These are phyloP conservation scores for Poeciliopsis turrubarensis DNA, from an alignment of 2,113 vertebrate genomes.

Conservation along the genomic window DNA sequence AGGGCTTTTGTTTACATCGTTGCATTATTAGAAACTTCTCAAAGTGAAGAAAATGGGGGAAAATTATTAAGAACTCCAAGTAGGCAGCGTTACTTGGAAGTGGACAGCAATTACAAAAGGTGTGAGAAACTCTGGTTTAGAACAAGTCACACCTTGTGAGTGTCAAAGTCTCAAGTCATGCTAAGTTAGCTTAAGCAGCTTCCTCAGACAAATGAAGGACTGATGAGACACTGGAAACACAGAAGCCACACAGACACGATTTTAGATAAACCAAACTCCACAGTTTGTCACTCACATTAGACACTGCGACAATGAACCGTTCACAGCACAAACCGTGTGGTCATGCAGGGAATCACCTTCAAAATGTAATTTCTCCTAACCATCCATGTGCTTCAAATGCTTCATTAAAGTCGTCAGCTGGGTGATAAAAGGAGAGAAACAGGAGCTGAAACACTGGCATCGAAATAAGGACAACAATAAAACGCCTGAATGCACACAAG, in stretches of 20 bases:
- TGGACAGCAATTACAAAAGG: background rate
- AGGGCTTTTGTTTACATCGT: background rate
- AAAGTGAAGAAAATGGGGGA: background rate
- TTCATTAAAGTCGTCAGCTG: conserved; percentile 84
- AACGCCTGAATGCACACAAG: conserved; percentile 25
- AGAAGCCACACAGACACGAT: conserved; percentile 19
- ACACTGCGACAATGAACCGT: conserved; percentile 24
- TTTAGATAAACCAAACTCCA: conserved; percentile 14
- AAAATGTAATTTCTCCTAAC: conserved; percentile 84
- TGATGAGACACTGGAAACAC: background rate
- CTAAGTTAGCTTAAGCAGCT: conserved; percentile 24
- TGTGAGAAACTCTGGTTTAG: background rate
- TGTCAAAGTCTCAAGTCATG: background rate
- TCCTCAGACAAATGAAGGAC: conserved; percentile 4
- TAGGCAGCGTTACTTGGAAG: background rate
- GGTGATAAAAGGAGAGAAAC: conserved; percentile 67
- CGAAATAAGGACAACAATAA: conserved; percentile 11
- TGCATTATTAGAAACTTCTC: background rate
- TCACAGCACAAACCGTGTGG: conserved; percentile 35
- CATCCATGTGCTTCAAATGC: conserved; percentile 84
- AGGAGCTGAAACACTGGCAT: conserved; percentile 41
- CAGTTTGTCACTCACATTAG: conserved; percentile 14
- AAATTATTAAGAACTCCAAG: too few species aligned
- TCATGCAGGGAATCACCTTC: conserved; percentile 87
- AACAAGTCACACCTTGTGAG: conserved; percentile 7